phyloP scores from a whole-genome alignment of 1,140 invertebrate species.

The Hirudo medicinalis region DNA sequence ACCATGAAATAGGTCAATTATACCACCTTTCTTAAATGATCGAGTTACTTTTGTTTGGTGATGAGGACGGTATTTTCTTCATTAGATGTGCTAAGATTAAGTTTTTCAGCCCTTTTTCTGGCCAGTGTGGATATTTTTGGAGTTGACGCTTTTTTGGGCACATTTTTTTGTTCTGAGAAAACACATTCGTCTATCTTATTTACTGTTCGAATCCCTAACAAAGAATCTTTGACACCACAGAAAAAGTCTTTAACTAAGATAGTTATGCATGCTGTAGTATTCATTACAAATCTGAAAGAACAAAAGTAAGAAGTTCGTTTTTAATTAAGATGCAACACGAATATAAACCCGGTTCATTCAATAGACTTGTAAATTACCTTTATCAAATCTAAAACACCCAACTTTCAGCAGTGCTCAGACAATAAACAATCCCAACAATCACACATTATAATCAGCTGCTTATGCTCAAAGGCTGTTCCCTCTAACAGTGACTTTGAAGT shows the following conservation, averaged over 20 bases:
- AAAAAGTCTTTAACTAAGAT: constrained; percentile 3
- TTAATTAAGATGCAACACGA: background rate
- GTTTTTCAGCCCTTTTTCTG: constrained; percentile 2
- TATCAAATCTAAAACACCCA: background rate
- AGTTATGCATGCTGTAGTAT: background rate
- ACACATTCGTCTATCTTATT: background rate
- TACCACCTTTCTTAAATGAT: background rate
- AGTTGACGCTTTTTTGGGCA: background rate
- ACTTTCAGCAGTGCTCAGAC: background rate
- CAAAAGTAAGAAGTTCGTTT: background rate
- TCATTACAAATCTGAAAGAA: constrained; percentile 4
- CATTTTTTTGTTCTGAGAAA: constrained; percentile 3
- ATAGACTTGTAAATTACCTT: background rate
- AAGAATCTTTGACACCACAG: constrained; percentile 8
- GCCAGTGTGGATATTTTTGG: constrained; percentile 7
- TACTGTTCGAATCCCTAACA: background rate
- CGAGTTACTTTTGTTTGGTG: background rate
- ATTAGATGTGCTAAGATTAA: too few relatives aligned
- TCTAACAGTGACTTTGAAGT: constrained; percentile 6
- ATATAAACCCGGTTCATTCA: background rate
- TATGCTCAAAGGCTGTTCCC: constrained; percentile 24
- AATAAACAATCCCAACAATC: background rate
- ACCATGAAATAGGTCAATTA: background rate
- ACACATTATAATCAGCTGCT: constrained; percentile 16
- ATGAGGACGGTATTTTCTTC: too few relatives aligned